A percentile compares a stretch with the other conserved stretches of the same genome.
phyloP scores from a whole-genome alignment of 2,888 invertebrate genomes.

The Pemphredon lugubris region DNA sequence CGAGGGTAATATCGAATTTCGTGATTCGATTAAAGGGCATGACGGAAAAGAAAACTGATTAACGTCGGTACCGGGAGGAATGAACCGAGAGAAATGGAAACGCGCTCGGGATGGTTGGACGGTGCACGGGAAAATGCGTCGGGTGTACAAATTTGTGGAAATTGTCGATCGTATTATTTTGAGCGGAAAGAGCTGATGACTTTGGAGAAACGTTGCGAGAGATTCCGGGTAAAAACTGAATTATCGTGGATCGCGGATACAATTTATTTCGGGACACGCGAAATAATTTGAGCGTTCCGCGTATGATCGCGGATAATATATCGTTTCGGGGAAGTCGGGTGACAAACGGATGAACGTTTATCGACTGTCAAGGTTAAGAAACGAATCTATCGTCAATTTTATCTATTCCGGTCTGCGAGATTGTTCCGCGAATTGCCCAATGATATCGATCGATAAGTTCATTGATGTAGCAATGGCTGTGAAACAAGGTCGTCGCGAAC shows the following conservation, averaged over 20 bases:
- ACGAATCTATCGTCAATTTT: neutral
- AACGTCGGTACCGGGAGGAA: neutral
- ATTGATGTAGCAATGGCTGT: neutral
- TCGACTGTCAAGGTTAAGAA: neutral
- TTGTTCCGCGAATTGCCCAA: neutral
- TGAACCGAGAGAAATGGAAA: neutral
- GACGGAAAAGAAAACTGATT: constrained; percentile 4
- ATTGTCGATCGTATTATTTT: too few species aligned
- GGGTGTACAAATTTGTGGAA: too few species aligned
- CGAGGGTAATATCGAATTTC: neutral
- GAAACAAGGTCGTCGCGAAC: neutral
- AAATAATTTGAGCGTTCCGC: too few species aligned
- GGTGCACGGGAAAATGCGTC: too few species aligned
- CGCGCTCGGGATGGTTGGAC: too few species aligned
- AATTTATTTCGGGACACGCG: too few species aligned
- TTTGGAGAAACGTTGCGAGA: too few species aligned
- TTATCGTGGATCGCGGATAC: neutral
- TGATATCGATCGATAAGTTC: neutral
- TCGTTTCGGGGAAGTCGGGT: constrained; percentile 8
- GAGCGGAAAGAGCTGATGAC: too few species aligned
- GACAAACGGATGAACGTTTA: neutral
- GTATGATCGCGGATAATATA: too few species aligned
- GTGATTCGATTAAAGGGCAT: neutral
- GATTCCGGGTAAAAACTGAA: too few species aligned
- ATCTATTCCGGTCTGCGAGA: neutral